A percentile compares a stretch with the other conserved stretches of the same genome.
Conservation (phyloP, 2,888 invertebrate species). For the Chamaedrilus cognettii region DNA sequence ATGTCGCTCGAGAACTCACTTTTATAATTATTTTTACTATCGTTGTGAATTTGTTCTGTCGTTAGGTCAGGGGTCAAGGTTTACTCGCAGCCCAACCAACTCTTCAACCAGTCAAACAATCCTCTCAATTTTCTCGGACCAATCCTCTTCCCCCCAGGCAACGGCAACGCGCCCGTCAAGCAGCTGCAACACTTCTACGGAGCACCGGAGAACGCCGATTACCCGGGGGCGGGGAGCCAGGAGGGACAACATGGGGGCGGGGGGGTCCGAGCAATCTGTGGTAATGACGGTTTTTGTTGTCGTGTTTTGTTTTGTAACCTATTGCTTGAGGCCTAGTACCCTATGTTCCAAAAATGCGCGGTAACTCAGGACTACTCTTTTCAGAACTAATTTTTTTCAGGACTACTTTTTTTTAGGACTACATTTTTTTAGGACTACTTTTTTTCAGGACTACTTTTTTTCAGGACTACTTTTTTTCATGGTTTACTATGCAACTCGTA, state of each 20-base stretch:
- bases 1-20: no score
- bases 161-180: constrained; percentile 26
- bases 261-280: not conserved
- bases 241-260: not conserved
- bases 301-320: not conserved
- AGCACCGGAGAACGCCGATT: not conserved
- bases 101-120: constrained; percentile 22
- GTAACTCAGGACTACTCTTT: no score
- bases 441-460: no score
- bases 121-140: constrained; percentile 33
- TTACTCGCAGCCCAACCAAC: constrained; percentile 29
- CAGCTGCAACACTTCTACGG: constrained; percentile 27
- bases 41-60: not conserved
- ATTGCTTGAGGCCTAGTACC: not conserved
- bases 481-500: no score
- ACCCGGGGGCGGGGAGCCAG: not conserved
- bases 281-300: not conserved
- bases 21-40: no score
- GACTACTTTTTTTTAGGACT: no score
- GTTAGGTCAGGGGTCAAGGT: constrained; percentile 29
- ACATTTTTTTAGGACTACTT: no score
- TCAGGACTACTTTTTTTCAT: no score
- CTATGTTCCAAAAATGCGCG: no score
- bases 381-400: no score
- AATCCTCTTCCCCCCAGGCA: constrained; percentile 35